Conservation (phyloP, 2,888 invertebrate genomes). For the Teleiodes luculella region DNA sequence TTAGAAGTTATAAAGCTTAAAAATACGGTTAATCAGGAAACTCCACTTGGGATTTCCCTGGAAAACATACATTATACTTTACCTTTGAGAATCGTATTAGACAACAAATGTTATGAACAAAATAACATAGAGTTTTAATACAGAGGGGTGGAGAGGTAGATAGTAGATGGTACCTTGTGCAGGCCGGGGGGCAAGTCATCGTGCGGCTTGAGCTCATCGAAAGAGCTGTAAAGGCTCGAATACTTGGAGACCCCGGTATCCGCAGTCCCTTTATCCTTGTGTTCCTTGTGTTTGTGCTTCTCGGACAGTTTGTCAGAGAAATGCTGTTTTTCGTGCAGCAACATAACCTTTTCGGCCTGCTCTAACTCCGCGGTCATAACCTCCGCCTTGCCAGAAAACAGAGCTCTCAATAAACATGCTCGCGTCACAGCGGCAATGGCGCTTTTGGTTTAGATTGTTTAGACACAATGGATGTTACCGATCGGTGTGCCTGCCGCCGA, state of each 20-base stretch:
- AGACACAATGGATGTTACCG: conserved; percentile 36
- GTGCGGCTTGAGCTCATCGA: conserved; percentile 65
- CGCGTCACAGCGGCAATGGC: conserved; percentile 40
- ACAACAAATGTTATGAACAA: background rate
- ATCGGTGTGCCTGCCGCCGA: conserved; percentile 20
- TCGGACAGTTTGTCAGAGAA: conserved; percentile 57
- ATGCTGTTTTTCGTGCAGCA: conserved; percentile 70
- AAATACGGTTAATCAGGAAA: background rate
- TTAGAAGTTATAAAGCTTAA: background rate
- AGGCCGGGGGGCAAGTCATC: conserved; percentile 59
- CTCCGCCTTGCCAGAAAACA: conserved; percentile 76
- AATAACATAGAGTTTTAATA: background rate
- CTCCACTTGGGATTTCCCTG: background rate
- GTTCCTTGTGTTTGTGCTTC: conserved; percentile 45
- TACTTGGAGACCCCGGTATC: conserved; percentile 54
- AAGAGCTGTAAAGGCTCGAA: conserved; percentile 65
- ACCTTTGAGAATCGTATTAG: background rate
- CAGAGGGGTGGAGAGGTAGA: background rate
- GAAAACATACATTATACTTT: background rate
- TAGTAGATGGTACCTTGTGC: conserved; percentile 59
- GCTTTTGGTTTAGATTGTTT: conserved; percentile 34
- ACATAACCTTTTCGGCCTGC: conserved; percentile 76
- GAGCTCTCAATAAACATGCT: conserved; percentile 61
- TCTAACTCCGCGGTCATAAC: conserved; percentile 72
- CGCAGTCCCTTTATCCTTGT: conserved; percentile 36